phyloP scores from a whole-genome alignment of 2,113 vertebrate genomes.

The Pelodiscus sinensis region DNA sequence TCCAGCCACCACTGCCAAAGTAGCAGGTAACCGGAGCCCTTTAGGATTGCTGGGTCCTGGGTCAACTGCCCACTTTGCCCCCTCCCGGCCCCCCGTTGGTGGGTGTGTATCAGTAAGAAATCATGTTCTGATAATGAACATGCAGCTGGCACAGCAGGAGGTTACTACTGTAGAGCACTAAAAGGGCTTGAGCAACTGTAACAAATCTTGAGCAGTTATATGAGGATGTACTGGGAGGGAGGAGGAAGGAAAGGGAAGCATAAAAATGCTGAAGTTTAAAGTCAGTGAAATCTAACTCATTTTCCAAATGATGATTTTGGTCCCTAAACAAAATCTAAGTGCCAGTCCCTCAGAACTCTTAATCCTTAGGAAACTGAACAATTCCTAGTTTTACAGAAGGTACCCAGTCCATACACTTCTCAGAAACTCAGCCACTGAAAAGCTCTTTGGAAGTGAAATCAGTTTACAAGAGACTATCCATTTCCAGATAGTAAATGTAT shows the following conservation, averaged over 20 bases:
- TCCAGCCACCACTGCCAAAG: too few species aligned
- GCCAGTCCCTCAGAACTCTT: neutral
- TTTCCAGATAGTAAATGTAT: neutral
- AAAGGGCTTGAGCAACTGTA: rapidly evolving
- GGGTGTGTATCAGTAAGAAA: neutral
- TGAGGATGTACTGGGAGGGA: neutral
- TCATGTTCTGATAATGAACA: neutral
- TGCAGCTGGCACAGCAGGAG: neutral
- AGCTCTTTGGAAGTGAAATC: neutral
- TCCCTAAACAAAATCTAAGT: neutral
- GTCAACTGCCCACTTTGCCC: neutral
- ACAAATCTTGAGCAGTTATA: neutral
- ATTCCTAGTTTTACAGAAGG: neutral
- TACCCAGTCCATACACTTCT: neutral
- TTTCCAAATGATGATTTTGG: neutral
- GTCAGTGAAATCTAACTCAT: neutral
- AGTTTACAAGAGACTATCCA: neutral
- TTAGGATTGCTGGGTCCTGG: too few species aligned
- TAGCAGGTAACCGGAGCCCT: too few species aligned
- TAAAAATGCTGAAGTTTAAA: neutral
- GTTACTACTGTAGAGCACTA: too few species aligned
- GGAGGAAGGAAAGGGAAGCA: neutral
- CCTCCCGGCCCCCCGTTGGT: too few species aligned
- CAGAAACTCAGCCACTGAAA: neutral
- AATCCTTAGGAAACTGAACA: neutral